Conservation (phyloP, 2,797 vertebrate species). For the Gymnodraco acuticeps region DNA sequence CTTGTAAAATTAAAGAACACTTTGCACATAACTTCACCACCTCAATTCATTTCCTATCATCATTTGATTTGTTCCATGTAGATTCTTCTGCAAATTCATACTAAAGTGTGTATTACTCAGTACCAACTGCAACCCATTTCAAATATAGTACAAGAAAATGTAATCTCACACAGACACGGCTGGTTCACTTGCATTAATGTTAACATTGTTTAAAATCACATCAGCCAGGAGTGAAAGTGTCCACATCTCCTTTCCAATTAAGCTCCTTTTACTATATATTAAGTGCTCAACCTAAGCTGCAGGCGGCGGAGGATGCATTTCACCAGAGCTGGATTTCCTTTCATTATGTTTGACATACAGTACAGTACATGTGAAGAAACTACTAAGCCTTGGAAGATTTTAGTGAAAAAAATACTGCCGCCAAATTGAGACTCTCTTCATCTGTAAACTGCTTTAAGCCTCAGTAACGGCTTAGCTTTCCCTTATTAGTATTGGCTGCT, state of each 20-base stretch:
- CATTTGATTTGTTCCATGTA: constrained; percentile 28
- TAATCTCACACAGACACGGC: constrained; percentile 62
- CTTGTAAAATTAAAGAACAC: not conserved
- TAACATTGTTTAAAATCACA: constrained; percentile 74
- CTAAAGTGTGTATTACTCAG: constrained; percentile 18
- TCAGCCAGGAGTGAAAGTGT: constrained; percentile 60
- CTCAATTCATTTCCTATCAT: constrained; percentile 18
- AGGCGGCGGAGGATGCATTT: constrained; percentile 65
- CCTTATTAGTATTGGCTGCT: constrained; percentile 74
- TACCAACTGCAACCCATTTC: constrained; percentile 37
- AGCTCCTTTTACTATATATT: constrained; percentile 69
- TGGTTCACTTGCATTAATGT: constrained; percentile 73
- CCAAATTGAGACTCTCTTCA: constrained; percentile 73
- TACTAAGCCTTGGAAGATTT: constrained; percentile 68
- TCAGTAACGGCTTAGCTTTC: constrained; percentile 72
- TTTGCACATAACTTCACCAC: constrained; percentile 2
- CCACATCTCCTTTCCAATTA: constrained; percentile 70
- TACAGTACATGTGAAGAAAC: constrained; percentile 64
- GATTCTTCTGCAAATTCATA: constrained; percentile 17
- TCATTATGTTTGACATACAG: constrained; percentile 66
- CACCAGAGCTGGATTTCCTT: constrained; percentile 64
- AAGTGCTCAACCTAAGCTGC: constrained; percentile 70
- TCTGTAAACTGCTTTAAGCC: constrained; percentile 77
- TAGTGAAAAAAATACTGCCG: constrained; percentile 57
- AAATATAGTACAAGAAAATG: constrained; percentile 66